phyloP scores from a whole-genome alignment of 2,113 vertebrate genomes.

The Oxyura jamaicensis region DNA sequence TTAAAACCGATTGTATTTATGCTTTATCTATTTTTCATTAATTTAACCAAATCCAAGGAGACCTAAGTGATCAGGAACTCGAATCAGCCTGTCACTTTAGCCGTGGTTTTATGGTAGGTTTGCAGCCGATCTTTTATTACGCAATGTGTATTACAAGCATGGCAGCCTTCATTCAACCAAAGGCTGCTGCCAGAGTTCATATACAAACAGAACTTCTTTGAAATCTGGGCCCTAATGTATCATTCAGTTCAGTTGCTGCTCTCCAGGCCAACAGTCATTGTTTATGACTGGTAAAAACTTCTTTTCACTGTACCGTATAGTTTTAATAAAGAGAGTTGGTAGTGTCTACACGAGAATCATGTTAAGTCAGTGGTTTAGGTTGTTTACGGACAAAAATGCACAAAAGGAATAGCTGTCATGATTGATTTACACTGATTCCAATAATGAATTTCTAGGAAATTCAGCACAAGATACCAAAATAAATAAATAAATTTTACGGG shows the following conservation, averaged over 20 bases:
- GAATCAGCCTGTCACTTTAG: constrained; percentile 1
- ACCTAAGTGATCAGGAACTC: not conserved
- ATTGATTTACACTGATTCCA: not conserved
- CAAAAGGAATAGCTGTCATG: not conserved
- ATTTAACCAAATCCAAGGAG: constrained; percentile 4
- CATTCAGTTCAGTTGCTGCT: not conserved
- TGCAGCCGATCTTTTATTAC: not conserved
- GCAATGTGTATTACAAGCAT: not conserved
- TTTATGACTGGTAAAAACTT: not conserved
- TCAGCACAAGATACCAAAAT: not conserved
- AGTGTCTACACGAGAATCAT: not conserved
- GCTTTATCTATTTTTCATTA: constrained; percentile 22
- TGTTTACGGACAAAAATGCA: not conserved
- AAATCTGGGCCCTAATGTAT: not conserved
- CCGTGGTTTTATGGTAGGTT: not conserved
- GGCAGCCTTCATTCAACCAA: not conserved
- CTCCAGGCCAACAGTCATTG: not conserved
- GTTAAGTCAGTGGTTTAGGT: not conserved
- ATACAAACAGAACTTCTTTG: constrained; percentile 1
- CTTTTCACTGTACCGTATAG: not conserved
- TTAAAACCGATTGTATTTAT: not conserved
- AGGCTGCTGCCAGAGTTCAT: not conserved
- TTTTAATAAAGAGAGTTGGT: not conserved
- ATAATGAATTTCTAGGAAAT: not conserved
- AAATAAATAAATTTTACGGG: not conserved